Conservation (phyloP, 1,140 invertebrate species). For the Coenobita brevimanus region DNA sequence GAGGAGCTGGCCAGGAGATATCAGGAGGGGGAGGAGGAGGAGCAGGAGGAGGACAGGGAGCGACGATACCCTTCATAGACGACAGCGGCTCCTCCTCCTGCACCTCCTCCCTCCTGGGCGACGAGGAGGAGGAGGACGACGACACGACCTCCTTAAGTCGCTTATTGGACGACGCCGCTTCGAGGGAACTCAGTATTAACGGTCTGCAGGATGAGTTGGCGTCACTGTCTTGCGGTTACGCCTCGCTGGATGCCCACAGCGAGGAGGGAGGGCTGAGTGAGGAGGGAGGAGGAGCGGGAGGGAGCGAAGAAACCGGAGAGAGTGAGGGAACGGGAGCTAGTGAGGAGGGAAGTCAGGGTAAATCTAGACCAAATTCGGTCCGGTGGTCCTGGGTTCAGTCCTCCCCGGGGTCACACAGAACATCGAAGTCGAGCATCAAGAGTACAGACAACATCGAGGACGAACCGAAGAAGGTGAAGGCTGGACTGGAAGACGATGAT, state of each 20-base stretch:
- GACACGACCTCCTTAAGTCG: constrained; percentile 65
- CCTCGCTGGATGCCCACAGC: constrained; percentile 60
- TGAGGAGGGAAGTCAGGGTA: constrained; percentile 29
- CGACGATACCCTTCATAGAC: constrained; percentile 66
- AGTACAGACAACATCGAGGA: constrained; percentile 60
- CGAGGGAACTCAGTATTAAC: constrained; percentile 67
- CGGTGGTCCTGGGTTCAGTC: constrained; percentile 54
- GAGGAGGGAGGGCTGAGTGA: constrained; percentile 28
- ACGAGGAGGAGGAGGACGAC: constrained; percentile 30
- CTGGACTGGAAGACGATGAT: too few species aligned
- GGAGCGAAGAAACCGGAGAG: constrained; percentile 32
- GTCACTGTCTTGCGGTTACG: constrained; percentile 68
- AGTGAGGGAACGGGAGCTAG: not conserved
- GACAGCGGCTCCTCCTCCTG: constrained; percentile 66
- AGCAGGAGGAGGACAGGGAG: not conserved
- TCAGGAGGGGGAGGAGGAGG: not conserved
- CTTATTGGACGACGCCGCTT: constrained; percentile 66
- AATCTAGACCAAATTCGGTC: constrained; percentile 32
- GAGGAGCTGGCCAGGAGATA: not conserved
- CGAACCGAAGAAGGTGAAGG: not conserved
- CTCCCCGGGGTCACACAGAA: constrained; percentile 55
- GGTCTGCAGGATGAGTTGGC: constrained; percentile 66
- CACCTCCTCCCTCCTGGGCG: constrained; percentile 65
- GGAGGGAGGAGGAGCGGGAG: not conserved
- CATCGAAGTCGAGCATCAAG: constrained; percentile 69